phyloP scores from a whole-genome alignment of 1,140 invertebrate genomes.

The Bombus vancouverensis region DNA sequence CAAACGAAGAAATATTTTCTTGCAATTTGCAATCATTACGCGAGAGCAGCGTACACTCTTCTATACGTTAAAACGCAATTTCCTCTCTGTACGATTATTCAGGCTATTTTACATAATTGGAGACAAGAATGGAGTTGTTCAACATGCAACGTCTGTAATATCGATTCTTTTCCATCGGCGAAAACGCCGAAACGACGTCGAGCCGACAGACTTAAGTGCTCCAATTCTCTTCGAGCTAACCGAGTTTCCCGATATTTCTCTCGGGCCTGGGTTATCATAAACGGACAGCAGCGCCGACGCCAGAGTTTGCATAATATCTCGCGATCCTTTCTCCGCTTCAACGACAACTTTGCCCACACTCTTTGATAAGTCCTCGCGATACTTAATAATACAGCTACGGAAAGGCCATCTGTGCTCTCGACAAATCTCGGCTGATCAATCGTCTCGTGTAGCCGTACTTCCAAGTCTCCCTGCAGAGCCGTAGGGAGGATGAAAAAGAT shows the following conservation, averaged over 20 bases:
- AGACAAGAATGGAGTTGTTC: slow-evolving; percentile 12
- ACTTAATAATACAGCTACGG: slow-evolving; percentile 19
- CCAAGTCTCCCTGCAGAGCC: background rate
- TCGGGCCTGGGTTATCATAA: slow-evolving; percentile 3
- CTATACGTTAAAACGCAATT: slow-evolving; percentile 3
- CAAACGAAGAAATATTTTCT: background rate
- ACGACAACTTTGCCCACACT: background rate
- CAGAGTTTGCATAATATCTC: slow-evolving; percentile 21
- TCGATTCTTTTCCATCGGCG: slow-evolving; percentile 23
- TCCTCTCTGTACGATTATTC: slow-evolving; percentile 2
- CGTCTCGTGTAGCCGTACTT: background rate
- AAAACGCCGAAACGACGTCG: background rate
- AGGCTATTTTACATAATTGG: slow-evolving; percentile 27
- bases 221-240: slow-evolving; percentile 5
- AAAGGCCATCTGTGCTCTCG: background rate
- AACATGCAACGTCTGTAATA: background rate
- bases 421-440: background rate
- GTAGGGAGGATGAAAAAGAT: no score
- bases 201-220: slow-evolving; percentile 18
- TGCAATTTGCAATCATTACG: background rate
- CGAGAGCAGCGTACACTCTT: background rate
- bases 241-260: background rate
- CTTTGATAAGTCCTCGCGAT: slow-evolving; percentile 27
- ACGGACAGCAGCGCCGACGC: background rate
- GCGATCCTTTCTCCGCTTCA: background rate